Base-by-base conservation (phyloP, 2,888 invertebrate genomes). In the Drosophila mercatorum region DNA sequence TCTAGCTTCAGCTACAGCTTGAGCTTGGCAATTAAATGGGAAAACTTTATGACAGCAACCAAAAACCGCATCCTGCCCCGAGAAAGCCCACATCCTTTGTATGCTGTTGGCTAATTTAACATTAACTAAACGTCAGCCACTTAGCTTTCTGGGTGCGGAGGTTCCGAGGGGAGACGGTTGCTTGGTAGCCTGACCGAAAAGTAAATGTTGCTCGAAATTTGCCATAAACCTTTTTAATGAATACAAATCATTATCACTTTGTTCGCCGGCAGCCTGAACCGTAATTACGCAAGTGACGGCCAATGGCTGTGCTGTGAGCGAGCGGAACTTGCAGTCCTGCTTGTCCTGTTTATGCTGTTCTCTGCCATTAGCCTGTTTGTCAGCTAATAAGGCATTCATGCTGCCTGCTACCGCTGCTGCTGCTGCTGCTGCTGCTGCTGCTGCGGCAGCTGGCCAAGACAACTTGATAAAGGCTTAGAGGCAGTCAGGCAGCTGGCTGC, bases 181-280 rank as follows among this genome's bases (percentile, higher is more conserved):
- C 28, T 58, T 31, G 17, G 26, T 26, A 26, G 80, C 67, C 67
- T 40, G 62, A 52, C 79, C 65, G 41, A 63, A 73, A 77, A 80
- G 78, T 75, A 89, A 88, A 86, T 88, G 78, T 81, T 72, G 69
- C 83, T 81, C 78, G 57, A 90, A 88, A 83, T 81, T 81, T 88
- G 83, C 80, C 82, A 78, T 88, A 88, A 88, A 88, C 83, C 90
- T 90, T 85, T 88, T 81, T 83, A 88, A 89, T 90, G 88, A 85
- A 86, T 86, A 90, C 87, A 88, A 88, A 90, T 88, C 87, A 88
- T 90, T 88, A 88, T 90, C 87, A 88, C 88, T 90, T 88, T 84
- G 82, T 81, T 73, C 69, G 68, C 81, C 68, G 74, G 79, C 75
- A 77, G 77, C 70, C 81, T 73, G 67, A 81, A 81, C 90, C 83